These are phyloP conservation scores for Harmothoe impar DNA, from an alignment of 2,888 invertebrate genomes.

Conservation along the genomic window DNA sequence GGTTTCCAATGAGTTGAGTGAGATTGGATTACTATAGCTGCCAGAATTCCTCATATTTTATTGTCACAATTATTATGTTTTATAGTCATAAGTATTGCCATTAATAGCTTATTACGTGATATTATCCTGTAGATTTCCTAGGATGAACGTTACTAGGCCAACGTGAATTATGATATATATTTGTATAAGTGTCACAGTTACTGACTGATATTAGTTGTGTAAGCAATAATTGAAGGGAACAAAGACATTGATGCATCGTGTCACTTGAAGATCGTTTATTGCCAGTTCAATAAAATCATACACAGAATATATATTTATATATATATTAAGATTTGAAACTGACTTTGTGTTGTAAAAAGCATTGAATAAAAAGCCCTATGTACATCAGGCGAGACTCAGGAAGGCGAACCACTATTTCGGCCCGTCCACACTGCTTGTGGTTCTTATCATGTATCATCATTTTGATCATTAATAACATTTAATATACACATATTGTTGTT, in stretches of 20 bases:
- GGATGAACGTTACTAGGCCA: too few species aligned
- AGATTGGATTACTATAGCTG: too few species aligned
- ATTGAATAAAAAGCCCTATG: slow-evolving; percentile 58
- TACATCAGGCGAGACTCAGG: slow-evolving; percentile 57
- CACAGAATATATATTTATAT: slow-evolving; percentile 60
- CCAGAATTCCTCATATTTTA: too few species aligned
- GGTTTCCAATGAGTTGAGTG: too few species aligned
- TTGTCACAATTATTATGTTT: too few species aligned
- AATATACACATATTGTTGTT: slow-evolving; percentile 57
- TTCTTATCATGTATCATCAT: not conserved
- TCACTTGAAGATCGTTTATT: slow-evolving; percentile 62
- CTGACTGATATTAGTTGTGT: too few species aligned
- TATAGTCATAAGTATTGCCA: too few species aligned
- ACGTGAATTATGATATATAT: too few species aligned
- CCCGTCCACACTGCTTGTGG: slow-evolving; percentile 40
- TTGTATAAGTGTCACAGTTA: too few species aligned
- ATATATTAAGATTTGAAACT: slow-evolving; percentile 58
- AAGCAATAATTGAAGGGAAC: not conserved
- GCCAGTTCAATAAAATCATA: slow-evolving; percentile 63
- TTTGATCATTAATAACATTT: slow-evolving; percentile 2
- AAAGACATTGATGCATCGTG: slow-evolving; percentile 16
- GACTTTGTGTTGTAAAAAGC: slow-evolving; percentile 57
- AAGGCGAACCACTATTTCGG: not conserved
- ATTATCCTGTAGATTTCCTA: too few species aligned
- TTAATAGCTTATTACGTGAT: too few species aligned